phyloP scores from a whole-genome alignment of 2,113 vertebrate genomes.

The Cottus gobio region DNA sequence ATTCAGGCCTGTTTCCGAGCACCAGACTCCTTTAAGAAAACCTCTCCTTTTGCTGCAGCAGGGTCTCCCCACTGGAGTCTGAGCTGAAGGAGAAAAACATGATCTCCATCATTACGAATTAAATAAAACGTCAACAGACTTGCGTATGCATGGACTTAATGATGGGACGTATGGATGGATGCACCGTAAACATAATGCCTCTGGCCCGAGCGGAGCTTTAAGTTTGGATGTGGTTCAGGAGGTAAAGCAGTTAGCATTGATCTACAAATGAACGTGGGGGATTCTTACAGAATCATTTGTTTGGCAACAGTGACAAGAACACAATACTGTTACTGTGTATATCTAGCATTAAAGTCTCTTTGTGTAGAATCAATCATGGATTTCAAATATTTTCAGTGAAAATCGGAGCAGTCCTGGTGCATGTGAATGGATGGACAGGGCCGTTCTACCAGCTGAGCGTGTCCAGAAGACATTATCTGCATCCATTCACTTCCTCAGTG shows the following conservation, averaged over 20 bases:
- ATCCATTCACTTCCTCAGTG: background rate
- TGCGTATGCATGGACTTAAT: too few species aligned
- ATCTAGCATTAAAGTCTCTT: background rate
- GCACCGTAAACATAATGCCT: background rate
- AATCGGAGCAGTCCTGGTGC: background rate
- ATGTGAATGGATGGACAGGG: background rate
- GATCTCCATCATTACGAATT: too few species aligned
- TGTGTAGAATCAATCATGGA: background rate
- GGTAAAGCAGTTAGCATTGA: background rate
- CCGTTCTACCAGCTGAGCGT: too few species aligned
- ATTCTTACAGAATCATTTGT: background rate
- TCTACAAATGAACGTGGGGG: background rate
- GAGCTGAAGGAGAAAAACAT: too few species aligned
- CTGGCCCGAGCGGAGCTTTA: background rate
- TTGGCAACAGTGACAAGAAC: too few species aligned
- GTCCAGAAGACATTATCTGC: background rate
- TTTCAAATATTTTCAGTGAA: background rate
- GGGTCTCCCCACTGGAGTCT: too few species aligned
- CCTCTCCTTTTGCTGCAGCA: too few species aligned
- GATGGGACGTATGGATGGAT: background rate
- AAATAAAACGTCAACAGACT: too few species aligned
- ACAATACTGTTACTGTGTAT: background rate
- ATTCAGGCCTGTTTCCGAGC: too few species aligned
- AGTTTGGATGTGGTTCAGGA: background rate
- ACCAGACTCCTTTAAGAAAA: too few species aligned